These are phyloP conservation scores for Neosilurus mollespiculum DNA, from an alignment of 2,797 vertebrate species.

Conservation along the genomic window DNA sequence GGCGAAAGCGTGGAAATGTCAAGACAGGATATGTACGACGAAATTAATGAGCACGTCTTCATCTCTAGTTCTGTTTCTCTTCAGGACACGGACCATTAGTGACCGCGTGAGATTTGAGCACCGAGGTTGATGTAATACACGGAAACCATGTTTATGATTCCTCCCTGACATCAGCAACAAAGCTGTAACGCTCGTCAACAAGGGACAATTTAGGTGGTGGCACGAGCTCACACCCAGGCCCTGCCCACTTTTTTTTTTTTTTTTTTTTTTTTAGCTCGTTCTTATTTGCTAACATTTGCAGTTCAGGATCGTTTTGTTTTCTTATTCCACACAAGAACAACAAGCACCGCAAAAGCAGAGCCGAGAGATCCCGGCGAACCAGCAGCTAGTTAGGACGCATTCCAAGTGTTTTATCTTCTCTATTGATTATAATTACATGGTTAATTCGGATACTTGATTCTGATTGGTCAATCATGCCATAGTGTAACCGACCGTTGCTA, in stretches of 20 bases:
- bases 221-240: not conserved
- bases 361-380: not conserved
- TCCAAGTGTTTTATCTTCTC: not conserved
- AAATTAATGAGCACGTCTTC: not conserved
- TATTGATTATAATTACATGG: too few species aligned
- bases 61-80: not conserved
- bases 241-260: not conserved
- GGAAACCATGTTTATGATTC: constrained; percentile 23
- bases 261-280: not conserved
- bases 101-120: not conserved
- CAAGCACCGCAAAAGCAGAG: not conserved
- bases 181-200: not conserved
- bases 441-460: too few species aligned
- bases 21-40: too few species aligned
- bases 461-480: too few species aligned
- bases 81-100: not conserved
- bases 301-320: not conserved
- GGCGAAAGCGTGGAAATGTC: not conserved
- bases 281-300: not conserved
- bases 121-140: constrained; percentile 49
- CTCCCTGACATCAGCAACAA: not conserved
- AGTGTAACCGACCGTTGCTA: too few species aligned
- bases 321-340: not conserved
- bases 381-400: not conserved
- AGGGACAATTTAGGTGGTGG: not conserved